Evolutionary conservation across 2,888 invertebrate species (phyloP), one percentile per base, ranked within the genome.

Genomic region (Agriopis aurantiaria): DNA sequence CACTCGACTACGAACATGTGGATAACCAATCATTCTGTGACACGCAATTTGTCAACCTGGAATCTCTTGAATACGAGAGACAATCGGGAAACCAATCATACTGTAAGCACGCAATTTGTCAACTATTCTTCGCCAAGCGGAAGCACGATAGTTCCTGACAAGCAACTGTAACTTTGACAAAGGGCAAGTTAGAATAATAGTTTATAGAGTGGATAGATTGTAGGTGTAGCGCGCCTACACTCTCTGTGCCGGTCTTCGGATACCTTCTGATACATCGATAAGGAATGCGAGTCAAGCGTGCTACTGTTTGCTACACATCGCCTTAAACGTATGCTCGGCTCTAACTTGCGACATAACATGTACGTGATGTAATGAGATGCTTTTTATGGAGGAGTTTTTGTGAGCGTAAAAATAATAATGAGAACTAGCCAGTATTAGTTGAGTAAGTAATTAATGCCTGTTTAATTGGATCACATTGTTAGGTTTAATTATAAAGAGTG

Each of bases 221-320:
- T 77, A 73, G 75, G 72, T 67, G 61, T 73, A 73, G 77, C 73
- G 72, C 74, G 77, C 77, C 75, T 77, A 79, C 80, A 78, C 59
- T 66, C 46, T n/a, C 49, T 68, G 62, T 43, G 58, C 53, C 63
- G 49, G 68, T 65, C 69, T 70, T 73, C 68, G 69, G 67, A 66
- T 75, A 74, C 72, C 52, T 63, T 68, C 75, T 85, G 86, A 88
- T 86, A 85, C 85, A 87, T 85, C 82, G 79, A 75, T 76, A 78
- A 81, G 80, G 87, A 88, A 89, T 89, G 85, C 81, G 80, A 79
- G 77, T 80, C 80, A 83, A 80, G 80, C 81, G 77, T 79, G 78
- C 82, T 79, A 77, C 80, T 83, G 81, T 82, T 86, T 79, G 79
- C 75, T 79, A 82, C 82, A 86, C 80, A 80, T 79, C 77, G 76